Evolutionary conservation across 1,140 invertebrate species (phyloP).

Genomic region (Plodia interpunctella): DNA sequence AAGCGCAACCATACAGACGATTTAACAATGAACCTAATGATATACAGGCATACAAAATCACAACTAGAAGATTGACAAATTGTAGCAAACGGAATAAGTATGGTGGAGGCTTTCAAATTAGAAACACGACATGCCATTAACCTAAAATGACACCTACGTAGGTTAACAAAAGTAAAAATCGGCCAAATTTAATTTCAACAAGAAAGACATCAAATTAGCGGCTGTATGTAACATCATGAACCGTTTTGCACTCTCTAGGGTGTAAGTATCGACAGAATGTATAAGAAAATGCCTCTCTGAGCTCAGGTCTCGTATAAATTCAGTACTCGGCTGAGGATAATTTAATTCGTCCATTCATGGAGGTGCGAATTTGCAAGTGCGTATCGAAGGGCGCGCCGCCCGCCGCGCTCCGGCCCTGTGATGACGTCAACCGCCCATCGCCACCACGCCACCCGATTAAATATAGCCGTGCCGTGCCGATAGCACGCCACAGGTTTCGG

Average conservation of each 20-base stretch:
- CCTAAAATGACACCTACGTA: no score
- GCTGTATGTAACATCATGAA: neutral
- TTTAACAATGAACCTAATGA: no score
- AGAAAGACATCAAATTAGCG: constrained; percentile 10
- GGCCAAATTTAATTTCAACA: neutral
- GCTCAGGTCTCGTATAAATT: constrained; percentile 40
- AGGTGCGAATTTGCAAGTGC: constrained; percentile 73
- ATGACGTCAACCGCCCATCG: constrained; percentile 69
- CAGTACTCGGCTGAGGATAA: constrained; percentile 49
- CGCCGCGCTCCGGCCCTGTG: constrained; percentile 27
- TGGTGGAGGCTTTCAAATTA: no score
- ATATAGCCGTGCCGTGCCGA: constrained; percentile 64
- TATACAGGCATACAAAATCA: no score
- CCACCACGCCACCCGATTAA: constrained; percentile 62
- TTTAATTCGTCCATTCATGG: constrained; percentile 70
- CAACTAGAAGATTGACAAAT: no score
- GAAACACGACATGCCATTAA: no score
- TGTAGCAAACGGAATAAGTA: no score
- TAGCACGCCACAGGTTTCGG: constrained; percentile 69
- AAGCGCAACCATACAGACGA: no score
- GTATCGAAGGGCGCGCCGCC: constrained; percentile 61
- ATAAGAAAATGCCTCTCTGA: constrained; percentile 12
- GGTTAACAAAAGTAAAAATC: neutral
- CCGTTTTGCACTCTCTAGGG: constrained; percentile 1
- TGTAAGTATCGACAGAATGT: constrained; percentile 12